Evolutionary conservation across 2,888 invertebrate species (phyloP).

Genomic region (Quadriops clusia): DNA sequence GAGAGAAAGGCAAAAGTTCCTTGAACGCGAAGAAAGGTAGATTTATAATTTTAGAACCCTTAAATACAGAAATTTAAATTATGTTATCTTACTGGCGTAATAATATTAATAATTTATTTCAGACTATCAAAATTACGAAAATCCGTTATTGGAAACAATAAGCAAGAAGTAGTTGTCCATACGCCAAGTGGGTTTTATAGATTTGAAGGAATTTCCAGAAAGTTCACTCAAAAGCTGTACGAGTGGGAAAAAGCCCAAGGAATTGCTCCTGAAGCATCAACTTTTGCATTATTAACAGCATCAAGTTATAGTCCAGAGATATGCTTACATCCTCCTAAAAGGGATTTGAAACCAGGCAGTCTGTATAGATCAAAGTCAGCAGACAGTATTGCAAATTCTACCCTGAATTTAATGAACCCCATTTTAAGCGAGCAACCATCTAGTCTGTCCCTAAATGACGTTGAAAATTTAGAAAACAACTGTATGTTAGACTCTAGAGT

Average conservation of each 20-base stretch:
- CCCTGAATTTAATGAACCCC: slow-evolving; percentile 29
- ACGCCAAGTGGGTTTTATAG: slow-evolving; percentile 74
- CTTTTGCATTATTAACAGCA: slow-evolving; percentile 68
- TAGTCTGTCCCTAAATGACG: slow-evolving; percentile 61
- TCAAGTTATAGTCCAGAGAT: too few species aligned
- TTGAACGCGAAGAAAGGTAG: slow-evolving; percentile 52
- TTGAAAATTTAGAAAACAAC: slow-evolving; percentile 50
- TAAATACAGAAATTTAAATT: slow-evolving; percentile 3
- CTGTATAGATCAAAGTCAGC: slow-evolving; percentile 66
- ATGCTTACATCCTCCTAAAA: too few species aligned
- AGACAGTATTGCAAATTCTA: slow-evolving; percentile 52
- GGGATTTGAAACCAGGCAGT: slow-evolving; percentile 8
- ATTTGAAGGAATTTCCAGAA: slow-evolving; percentile 77
- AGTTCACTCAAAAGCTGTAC: slow-evolving; percentile 79
- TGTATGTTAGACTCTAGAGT: slow-evolving; percentile 23
- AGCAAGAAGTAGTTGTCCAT: slow-evolving; percentile 66
- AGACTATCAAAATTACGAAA: slow-evolving; percentile 46
- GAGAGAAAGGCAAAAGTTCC: slow-evolving; percentile 47
- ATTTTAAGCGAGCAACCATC: slow-evolving; percentile 55
- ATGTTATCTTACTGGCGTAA: neutral
- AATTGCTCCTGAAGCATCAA: slow-evolving; percentile 74
- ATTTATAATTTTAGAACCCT: too few species aligned
- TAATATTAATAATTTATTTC: slow-evolving; percentile 6
- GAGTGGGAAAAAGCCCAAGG: slow-evolving; percentile 88
- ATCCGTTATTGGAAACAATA: slow-evolving; percentile 42